Evolutionary conservation across 2,113 vertebrate species (phyloP), one percentile per base, ranked within the genome.

Genomic region (Callipepla californica): DNA sequence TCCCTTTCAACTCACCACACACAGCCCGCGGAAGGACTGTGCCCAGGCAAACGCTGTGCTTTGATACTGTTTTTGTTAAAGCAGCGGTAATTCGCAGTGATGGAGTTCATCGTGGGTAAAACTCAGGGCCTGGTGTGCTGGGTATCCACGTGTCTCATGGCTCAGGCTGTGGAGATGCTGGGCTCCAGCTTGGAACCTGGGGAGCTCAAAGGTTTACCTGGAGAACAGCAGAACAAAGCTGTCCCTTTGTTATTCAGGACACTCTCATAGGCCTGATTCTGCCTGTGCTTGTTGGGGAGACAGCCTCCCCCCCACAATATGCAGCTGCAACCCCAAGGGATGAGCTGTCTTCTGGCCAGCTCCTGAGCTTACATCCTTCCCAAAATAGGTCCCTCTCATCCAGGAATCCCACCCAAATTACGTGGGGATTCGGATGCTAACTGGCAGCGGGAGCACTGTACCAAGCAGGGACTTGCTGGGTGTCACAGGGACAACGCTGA

Each of bases 141-240:
- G 48, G 9, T 1, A 1, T 7, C 18, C 34, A 36, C 1, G 30
- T 12, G 57, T 8, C n/a, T 74, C 0, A 0, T 4, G 34, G 66
- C 11, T 9, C 47, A 2, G 40, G 40, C 17, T 16, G 48, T 0
- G 2, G 30, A 36, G 48, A 59, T 1, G 74, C 55, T 6, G 25
- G 2, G 44, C 57, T 25, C n/a, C 16, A 3, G 51, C 42, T 42
- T 48, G 63, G 16, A 57, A 30, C 30, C 28, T 16, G 40, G 40
- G 40, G 40, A 11, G 19, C 55, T n/a, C 55, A 12, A n/a, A n/a
- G 30, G 28, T 3, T 0, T 3, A 9, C 34, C 34, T 4, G 9
- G 16, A 45, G 45, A 51, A 3, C 8, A 34, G 28, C 17, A n/a
- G 13, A 12, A 26, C 55, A 51, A 50, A 17, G 6, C 73, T 59